Base-by-base conservation (phyloP, 2,888 invertebrate genomes). In the Rhamnusium bicolor region DNA sequence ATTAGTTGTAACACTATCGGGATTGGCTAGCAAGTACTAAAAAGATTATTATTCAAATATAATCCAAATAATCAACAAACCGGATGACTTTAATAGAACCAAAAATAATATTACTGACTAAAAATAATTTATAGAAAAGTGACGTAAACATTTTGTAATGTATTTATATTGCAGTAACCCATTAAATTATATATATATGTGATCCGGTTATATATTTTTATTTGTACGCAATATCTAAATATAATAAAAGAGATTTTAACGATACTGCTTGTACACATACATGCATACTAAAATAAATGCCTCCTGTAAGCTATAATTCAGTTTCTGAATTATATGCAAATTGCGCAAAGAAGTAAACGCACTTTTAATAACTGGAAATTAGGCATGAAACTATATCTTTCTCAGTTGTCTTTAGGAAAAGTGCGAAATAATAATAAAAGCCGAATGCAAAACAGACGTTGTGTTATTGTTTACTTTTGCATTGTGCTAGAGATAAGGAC, bases 161-260 rank as follows among this genome's bases (percentile, higher is more conserved):
- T 58, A 58, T 32, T 40, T 32, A 58, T 58, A 58, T 4, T 10
- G 24, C 40, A 5, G 14, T 18, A 56, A 18, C 58, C 18, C 58
- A 58, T 58, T 58, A 32, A 58, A 32, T 58, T 58, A 58, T 32
- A 58, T 18, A n/a, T n/a, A 58, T 32, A 58, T 32, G 32, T 46
- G 61, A 40, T 61, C 46, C 46, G 21, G 46, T 61, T 61, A 21
- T 40, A 24, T 0, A n/a, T 58, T 47, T 61, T 61, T 61, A 61
- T 46, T 21, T n/a, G 46, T 6, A 19, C 18, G 46, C 51, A 40
- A n/a, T 21, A n/a, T 61, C 46, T 61, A 61, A 46, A 61, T 61
- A 61, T 46, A 61, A 32, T 40, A 18, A 60, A 40, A 40, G n/a
- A 40, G 40, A n/a, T n/a, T 27, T 16, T 29, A 56, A 6, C 14